Base-by-base conservation (phyloP, 2,113 vertebrate genomes). In the Ailuropoda melanoleuca region DNA sequence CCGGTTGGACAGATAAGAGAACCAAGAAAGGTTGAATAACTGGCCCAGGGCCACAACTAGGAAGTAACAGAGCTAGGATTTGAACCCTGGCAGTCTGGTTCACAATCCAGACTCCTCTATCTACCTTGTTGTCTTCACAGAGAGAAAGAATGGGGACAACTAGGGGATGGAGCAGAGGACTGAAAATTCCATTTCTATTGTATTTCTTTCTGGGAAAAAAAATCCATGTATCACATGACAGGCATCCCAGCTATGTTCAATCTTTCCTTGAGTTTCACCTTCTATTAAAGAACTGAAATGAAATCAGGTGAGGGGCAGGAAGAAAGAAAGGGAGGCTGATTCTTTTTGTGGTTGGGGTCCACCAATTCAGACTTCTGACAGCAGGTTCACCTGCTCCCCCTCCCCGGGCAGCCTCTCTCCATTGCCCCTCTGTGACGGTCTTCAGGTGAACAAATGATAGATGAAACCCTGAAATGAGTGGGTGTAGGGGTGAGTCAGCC, bases 401-500 rank as follows among this genome's bases (percentile, higher is more conserved):
- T 29, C 66, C 66, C 1, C 66, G 1, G 29, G 46, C 24, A 62
- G 70, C 21, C 46, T 64, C 66, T 60, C 18, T 74, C 26, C 6
- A 4, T 26, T 62, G 90, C 53, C 46, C 66, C 60, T 50, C 34
- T n/a, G 46, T 68, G 82, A 6, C 3, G 68, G 56, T 26, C 60
- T 31, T 93, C 86, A 75, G 2, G 48, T 18, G 48, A 84, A 46
- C 74, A 72, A 60, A 48, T 62, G 46, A 62, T 37, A 9, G 17
- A 31, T 56, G 86, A 11, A 43, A 21, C 24, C 62, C 53, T 14
- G 4, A n/a, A 68, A 60, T 10, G 37, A 60, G 66, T 86, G 48
- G 81, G 77, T 48, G 24, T 31, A 19, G 72, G 50, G 80, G 43
- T 97, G 96, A 97, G 84, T 97, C 94, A 94, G 96, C 68, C 87